phyloP scores from a whole-genome alignment of 2,888 invertebrate species.

The Plusia festucae region DNA sequence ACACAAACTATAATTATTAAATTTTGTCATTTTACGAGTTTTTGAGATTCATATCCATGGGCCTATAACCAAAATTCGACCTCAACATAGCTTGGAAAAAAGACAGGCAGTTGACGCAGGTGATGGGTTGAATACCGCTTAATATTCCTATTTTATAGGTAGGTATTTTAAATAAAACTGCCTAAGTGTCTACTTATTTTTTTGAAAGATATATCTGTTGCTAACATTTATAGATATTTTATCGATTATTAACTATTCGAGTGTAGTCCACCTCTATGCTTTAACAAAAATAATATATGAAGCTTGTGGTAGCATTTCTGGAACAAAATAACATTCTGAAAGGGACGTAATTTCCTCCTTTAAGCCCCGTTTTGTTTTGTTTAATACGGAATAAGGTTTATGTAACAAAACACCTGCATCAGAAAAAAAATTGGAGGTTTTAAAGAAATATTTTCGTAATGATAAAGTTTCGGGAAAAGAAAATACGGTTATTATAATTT shows the following conservation, averaged over 20 bases:
- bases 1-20: too few relatives aligned
- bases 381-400: constrained; percentile 3
- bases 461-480: background rate
- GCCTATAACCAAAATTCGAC: too few relatives aligned
- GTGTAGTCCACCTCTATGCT: background rate
- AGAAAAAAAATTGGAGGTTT: background rate
- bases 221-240: background rate
- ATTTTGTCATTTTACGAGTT: background rate
- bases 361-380: constrained; percentile 7
- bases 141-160: background rate
- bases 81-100: too few relatives aligned
- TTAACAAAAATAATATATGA: background rate
- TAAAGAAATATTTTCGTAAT: background rate
- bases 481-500: background rate
- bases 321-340: constrained; percentile 1
- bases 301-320: constrained; percentile 1
- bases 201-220: too few relatives aligned
- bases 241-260: background rate
- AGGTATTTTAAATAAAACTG: too few relatives aligned
- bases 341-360: constrained; percentile 6
- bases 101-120: too few relatives aligned
- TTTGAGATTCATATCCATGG: too few relatives aligned
- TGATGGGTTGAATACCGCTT: too few relatives aligned
- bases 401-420: background rate
- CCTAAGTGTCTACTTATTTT: too few relatives aligned